Evolutionary conservation across 2,113 vertebrate genomes (phyloP), one percentile per base, ranked within the genome.

Genomic region (Ameiurus melas): DNA sequence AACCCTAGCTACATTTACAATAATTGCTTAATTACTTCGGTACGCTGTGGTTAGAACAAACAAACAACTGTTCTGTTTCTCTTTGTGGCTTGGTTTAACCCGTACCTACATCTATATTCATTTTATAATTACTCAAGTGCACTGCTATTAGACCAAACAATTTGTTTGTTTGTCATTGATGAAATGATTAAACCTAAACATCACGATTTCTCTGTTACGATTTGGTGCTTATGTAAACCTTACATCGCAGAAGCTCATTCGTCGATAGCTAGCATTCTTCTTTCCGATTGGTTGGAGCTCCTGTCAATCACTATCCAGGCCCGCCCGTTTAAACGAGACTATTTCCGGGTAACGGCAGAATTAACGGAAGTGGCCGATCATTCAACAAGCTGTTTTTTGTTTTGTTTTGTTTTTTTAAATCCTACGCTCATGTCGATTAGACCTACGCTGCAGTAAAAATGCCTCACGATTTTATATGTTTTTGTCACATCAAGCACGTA

Each of bases 281-380:
- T 33, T 16, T 22, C 12, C 13, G 47, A 87, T 87, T 87, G 60
- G 60, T 36, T 36, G 0, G 0, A 25, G 5, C 3, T 22, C 3
- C n/a, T 66, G n/a, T 55, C 89, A 78, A 73, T 86, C 14, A 66
- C 57, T 7, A 25, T 5, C 3, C 55, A 7, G n/a, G 22, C 20
- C 55, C 33, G 22, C 55, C 17, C 10, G 62, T 89, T 91, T 88
- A 30, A n/a, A 53, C 13, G 17, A 84, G 81, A 92, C 79, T 14
- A 91, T 88, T 89, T 95, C 95, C 95, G 94, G 94, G 93, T 93
- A 14, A 90, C 64, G 5, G 14, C 16, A 83, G 77, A 88, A 89
- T 86, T 47, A 85, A 89, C 53, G 60, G 47, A 33, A 80, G 53
- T 81, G 53, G 8, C 6, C 3, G 20, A 6, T 25, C 22, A 60